These are phyloP conservation scores for Meta bourneti DNA, from an alignment of 2,888 invertebrate species.

Conservation along the genomic window DNA sequence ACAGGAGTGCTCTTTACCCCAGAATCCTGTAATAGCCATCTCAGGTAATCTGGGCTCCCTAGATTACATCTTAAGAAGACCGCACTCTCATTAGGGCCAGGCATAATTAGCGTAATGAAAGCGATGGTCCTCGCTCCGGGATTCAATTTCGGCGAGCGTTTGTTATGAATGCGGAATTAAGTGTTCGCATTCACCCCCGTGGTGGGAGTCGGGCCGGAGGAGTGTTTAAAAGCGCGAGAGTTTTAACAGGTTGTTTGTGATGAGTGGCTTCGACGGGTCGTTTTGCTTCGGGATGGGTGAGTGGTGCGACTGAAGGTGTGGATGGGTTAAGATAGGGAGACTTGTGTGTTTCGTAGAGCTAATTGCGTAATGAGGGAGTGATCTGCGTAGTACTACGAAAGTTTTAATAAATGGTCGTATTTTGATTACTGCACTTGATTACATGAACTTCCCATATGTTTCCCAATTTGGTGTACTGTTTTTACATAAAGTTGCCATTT, in stretches of 20 bases:
- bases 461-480: no score
- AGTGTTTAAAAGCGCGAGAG: constrained; percentile 10
- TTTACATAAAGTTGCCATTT: no score
- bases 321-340: neutral
- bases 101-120: constrained; percentile 57
- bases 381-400: no score
- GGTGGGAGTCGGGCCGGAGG: constrained; percentile 15
- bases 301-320: constrained; percentile 9
- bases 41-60: constrained; percentile 61
- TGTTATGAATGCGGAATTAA: constrained; percentile 50
- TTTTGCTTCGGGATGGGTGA: constrained; percentile 11
- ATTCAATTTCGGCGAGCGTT: constrained; percentile 44
- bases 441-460: no score
- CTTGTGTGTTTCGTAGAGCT: neutral
- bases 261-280: neutral
- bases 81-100: constrained; percentile 39
- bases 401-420: no score
- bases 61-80: constrained; percentile 57
- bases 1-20: constrained; percentile 29
- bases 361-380: neutral
- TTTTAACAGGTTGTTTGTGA: constrained; percentile 29
- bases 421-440: no score
- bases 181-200: neutral
- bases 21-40: constrained; percentile 41
- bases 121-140: constrained; percentile 6